phyloP scores from a whole-genome alignment of 2,888 invertebrate species.

The Agrotis exclamationis region DNA sequence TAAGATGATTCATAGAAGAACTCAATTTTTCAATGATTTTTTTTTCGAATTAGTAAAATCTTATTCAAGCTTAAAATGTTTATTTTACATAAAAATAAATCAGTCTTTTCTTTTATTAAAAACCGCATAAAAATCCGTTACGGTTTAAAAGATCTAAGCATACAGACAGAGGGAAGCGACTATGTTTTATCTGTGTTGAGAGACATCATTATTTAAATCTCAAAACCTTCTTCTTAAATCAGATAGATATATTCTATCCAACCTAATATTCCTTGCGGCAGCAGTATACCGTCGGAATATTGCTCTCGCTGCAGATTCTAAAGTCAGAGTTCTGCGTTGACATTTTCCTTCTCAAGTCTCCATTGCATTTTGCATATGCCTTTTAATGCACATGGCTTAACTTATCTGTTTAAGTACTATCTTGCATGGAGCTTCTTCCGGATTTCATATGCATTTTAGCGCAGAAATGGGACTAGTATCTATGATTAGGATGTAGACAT shows the following conservation, averaged over 20 bases:
- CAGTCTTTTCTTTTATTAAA: too few relatives aligned
- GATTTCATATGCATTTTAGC: conserved; percentile 18
- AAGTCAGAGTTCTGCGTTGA: conserved; percentile 29
- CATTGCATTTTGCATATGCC: conserved; percentile 33
- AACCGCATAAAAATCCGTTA: too few relatives aligned
- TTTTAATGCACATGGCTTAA: conserved; percentile 35
- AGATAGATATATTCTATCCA: conserved; percentile 17
- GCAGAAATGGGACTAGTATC: conserved; percentile 4
- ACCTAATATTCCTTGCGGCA: conserved; percentile 22
- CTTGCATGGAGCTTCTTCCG: too few relatives aligned
- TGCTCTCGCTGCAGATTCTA: conserved; percentile 37
- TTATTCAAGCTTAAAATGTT: too few relatives aligned
- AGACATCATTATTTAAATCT: conserved; percentile 16
- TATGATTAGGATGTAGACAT: background rate
- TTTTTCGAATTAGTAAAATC: too few relatives aligned
- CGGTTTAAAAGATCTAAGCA: too few relatives aligned
- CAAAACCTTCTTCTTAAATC: conserved; percentile 11
- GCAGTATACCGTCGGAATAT: background rate
- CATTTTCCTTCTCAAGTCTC: conserved; percentile 37
- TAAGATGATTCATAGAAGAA: too few relatives aligned
- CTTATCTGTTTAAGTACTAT: conserved; percentile 26
- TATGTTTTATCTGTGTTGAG: too few relatives aligned
- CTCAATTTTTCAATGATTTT: too few relatives aligned
- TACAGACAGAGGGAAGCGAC: too few relatives aligned
- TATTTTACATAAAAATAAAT: too few relatives aligned